Percentiles rank a stretch among this genome's conserved stretches.
Conservation (phyloP, 1,140 invertebrate genomes). For the Armadillidium nasatum region DNA sequence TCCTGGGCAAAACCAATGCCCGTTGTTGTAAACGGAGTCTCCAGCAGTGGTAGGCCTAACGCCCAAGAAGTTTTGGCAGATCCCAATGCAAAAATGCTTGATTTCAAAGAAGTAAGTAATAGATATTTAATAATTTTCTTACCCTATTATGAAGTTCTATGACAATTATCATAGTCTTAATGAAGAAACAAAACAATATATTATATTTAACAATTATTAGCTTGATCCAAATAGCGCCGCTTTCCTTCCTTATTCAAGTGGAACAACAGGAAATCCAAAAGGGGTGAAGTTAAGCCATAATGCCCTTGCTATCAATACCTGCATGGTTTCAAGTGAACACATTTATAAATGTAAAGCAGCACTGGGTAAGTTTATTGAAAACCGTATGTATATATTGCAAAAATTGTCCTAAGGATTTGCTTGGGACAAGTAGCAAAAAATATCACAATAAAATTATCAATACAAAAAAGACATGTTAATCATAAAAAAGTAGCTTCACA, state of each 20-base stretch:
- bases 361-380: too few relatives aligned
- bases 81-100: conserved; percentile 10
- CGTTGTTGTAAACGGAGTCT: not conserved
- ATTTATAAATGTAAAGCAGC: too few relatives aligned
- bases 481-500: too few relatives aligned
- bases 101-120: conserved; percentile 23
- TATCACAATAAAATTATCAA: too few relatives aligned
- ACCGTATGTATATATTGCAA: too few relatives aligned
- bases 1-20: too few relatives aligned
- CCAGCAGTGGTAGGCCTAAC: not conserved
- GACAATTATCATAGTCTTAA: too few relatives aligned
- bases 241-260: conserved; percentile 19
- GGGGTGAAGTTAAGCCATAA: conserved; percentile 14
- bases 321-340: conserved; percentile 26
- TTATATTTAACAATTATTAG: not conserved
- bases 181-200: too few relatives aligned
- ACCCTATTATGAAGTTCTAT: too few relatives aligned
- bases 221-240: conserved; percentile 1
- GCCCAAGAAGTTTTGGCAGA: conserved; percentile 24
- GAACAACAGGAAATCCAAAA: conserved; percentile 16
- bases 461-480: too few relatives aligned
- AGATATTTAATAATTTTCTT: not conserved
- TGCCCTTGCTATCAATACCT: conserved; percentile 57
- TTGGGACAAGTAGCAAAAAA: too few relatives aligned
- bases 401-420: too few relatives aligned